Evolutionary conservation across 1,140 invertebrate genomes (phyloP).

Genomic region (Dinothrombium tinctorium): DNA sequence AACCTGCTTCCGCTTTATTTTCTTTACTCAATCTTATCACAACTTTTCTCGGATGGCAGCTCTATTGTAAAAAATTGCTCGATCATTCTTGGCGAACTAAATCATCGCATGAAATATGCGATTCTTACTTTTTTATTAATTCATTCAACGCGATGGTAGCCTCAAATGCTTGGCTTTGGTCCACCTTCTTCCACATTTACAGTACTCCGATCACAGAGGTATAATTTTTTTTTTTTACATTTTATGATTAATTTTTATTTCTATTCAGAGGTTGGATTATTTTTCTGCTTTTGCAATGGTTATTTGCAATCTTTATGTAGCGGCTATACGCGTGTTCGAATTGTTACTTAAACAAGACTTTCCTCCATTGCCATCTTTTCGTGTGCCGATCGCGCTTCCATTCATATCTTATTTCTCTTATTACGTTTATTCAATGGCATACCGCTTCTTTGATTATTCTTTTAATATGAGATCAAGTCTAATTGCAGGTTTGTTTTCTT

Average conservation of each 20-base stretch:
- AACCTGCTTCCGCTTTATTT: conserved; percentile 74
- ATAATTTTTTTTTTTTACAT: conserved; percentile 5
- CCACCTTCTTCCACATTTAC: conserved; percentile 62
- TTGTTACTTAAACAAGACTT: conserved; percentile 18
- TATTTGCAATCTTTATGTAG: conserved; percentile 26
- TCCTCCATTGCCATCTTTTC: conserved; percentile 29
- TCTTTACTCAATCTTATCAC: conserved; percentile 61
- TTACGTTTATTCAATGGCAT: conserved; percentile 53
- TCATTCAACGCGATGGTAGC: conserved; percentile 44
- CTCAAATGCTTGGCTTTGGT: conserved; percentile 80
- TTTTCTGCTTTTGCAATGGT: conserved; percentile 34
- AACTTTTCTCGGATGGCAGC: conserved; percentile 41
- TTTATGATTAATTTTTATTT: conserved; percentile 10
- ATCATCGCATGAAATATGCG: conserved; percentile 17
- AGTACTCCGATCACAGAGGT: conserved; percentile 70
- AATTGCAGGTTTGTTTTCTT: conserved; percentile 36
- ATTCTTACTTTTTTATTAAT: conserved; percentile 54
- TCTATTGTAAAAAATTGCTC: conserved; percentile 31
- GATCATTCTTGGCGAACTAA: background rate
- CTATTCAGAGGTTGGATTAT: conserved; percentile 52
- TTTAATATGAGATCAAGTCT: conserved; percentile 84
- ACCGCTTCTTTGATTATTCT: conserved; percentile 62
- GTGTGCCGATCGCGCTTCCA: no score
- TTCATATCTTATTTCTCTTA: conserved; percentile 41
- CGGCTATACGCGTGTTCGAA: conserved; percentile 17